Conservation (phyloP, 2,888 invertebrate species). For the Harmothoe impar region DNA sequence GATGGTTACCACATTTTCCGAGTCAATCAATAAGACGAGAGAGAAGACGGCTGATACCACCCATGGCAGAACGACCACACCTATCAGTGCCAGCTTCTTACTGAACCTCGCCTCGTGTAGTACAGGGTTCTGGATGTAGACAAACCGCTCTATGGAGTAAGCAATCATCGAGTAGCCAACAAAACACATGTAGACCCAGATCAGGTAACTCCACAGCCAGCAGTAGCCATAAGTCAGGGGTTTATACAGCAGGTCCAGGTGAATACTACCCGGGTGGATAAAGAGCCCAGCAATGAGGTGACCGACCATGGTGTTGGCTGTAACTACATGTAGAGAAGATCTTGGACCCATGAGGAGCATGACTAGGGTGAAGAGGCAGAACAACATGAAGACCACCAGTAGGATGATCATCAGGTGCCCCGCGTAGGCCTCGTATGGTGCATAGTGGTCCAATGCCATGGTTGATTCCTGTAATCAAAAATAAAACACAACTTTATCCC, state of each 20-base stretch:
- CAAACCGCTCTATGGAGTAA: constrained; percentile 1
- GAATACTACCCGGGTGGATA: not conserved
- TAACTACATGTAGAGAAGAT: not conserved
- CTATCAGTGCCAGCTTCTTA: not conserved
- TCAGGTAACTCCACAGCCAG: not conserved
- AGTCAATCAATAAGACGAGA: not conserved
- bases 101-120: not conserved
- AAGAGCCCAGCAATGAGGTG: not conserved
- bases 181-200: not conserved
- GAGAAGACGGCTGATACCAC: not conserved
- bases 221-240: not conserved
- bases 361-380: not conserved
- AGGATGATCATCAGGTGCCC: not conserved
- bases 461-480: not conserved
- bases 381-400: not conserved
- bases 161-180: not conserved
- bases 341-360: not conserved
- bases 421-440: not conserved
- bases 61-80: not conserved
- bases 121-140: not conserved
- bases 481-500: not conserved
- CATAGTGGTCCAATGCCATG: not conserved
- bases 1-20: not conserved
- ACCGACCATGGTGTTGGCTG: not conserved
- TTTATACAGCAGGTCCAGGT: not conserved